Conservation (phyloP, 1,140 invertebrate genomes). For the Saxidomus purpurata region DNA sequence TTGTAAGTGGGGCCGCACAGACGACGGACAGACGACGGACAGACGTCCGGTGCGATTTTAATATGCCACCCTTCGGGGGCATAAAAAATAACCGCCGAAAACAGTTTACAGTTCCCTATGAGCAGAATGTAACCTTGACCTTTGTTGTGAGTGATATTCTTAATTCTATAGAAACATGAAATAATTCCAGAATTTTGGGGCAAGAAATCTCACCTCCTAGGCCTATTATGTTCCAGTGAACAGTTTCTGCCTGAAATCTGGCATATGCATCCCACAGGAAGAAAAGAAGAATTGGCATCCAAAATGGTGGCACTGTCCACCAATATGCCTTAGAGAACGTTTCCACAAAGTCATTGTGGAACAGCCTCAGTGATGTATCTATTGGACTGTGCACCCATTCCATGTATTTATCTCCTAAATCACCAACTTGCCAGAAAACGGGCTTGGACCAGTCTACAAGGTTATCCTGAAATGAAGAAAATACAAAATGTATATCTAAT, state of each 20-base stretch:
- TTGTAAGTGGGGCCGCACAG: too few species aligned
- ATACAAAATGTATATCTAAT: too few species aligned
- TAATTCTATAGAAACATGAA: too few species aligned
- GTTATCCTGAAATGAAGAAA: constrained; percentile 80
- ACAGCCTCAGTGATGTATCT: constrained; percentile 85
- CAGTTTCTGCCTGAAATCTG: constrained; percentile 61
- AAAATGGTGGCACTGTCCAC: constrained; percentile 86
- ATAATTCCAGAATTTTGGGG: too few species aligned
- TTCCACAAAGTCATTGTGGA: constrained; percentile 86
- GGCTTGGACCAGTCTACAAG: constrained; percentile 85
- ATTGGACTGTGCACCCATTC: constrained; percentile 87
- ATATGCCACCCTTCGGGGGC: too few species aligned
- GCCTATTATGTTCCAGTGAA: constrained; percentile 50
- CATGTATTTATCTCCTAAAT: constrained; percentile 86
- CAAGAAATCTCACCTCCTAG: constrained; percentile 60
- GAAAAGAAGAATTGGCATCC: constrained; percentile 84
- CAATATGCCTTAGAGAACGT: constrained; percentile 85
- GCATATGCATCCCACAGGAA: constrained; percentile 64
- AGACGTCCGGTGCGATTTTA: too few species aligned
- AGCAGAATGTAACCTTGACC: too few species aligned
- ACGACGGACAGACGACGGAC: too few species aligned
- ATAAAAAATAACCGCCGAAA: too few species aligned
- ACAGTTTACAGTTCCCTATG: too few species aligned
- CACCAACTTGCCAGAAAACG: constrained; percentile 84
- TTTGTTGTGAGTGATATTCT: too few species aligned